phyloP scores from a whole-genome alignment of 2,113 vertebrate genomes.

The Cyanistes caeruleus region DNA sequence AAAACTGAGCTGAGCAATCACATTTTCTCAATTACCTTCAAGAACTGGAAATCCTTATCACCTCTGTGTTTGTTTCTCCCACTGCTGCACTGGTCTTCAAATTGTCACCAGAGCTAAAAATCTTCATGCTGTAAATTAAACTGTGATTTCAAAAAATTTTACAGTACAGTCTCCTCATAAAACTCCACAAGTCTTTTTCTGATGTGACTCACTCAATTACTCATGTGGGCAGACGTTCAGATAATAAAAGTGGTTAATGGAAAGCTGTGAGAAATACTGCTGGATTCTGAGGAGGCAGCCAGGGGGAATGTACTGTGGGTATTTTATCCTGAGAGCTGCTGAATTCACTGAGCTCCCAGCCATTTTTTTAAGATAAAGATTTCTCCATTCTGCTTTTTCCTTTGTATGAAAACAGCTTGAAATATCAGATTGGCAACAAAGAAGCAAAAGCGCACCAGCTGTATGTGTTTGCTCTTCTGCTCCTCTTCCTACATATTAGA shows the following conservation, averaged over 20 bases:
- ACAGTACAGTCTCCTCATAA: slow-evolving; percentile 46
- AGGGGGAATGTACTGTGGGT: slow-evolving; percentile 32
- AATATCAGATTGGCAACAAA: slow-evolving; percentile 40
- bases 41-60: slow-evolving; percentile 43
- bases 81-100: slow-evolving; percentile 35
- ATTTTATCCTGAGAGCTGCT: slow-evolving; percentile 57
- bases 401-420: slow-evolving; percentile 41
- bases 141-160: slow-evolving; percentile 22
- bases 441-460: slow-evolving; percentile 7
- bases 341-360: slow-evolving; percentile 43
- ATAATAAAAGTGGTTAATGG: slow-evolving; percentile 73
- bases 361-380: slow-evolving; percentile 56
- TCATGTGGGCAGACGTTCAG: slow-evolving; percentile 67
- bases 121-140: slow-evolving; percentile 58
- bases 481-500: not conserved
- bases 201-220: slow-evolving; percentile 74
- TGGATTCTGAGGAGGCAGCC: slow-evolving; percentile 63
- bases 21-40: slow-evolving; percentile 34
- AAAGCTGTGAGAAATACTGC: slow-evolving; percentile 68
- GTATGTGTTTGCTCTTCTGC: not conserved
- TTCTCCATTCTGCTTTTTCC: slow-evolving; percentile 35
- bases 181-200: slow-evolving; percentile 55
- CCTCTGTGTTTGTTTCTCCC: slow-evolving; percentile 31
- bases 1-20: slow-evolving; percentile 20
- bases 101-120: slow-evolving; percentile 37